These are phyloP conservation scores for Peromyscus polionotus DNA, from an alignment of 2,113 vertebrate species.

Conservation along the genomic window DNA sequence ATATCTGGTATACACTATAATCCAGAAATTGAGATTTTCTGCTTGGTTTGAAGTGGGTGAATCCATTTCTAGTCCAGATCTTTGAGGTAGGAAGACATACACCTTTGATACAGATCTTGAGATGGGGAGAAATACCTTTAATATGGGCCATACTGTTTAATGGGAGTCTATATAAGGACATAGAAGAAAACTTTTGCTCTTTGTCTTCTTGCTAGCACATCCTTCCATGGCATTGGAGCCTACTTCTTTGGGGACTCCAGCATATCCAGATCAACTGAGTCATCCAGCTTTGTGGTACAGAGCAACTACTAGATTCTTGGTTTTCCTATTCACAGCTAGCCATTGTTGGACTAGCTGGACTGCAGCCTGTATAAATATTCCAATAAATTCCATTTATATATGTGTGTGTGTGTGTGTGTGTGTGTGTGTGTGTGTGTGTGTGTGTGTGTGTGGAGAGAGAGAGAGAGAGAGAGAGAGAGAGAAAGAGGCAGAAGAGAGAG, in stretches of 20 bases:
- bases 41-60: neutral
- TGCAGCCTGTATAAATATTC: neutral
- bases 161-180: neutral
- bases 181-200: neutral
- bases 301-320: neutral
- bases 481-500: neutral
- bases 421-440: neutral
- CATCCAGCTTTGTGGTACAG: neutral
- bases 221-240: neutral
- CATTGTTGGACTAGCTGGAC: neutral
- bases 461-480: neutral
- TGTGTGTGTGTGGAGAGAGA: neutral
- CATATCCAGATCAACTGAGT: neutral
- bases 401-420: neutral
- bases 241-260: neutral
- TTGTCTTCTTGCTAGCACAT: neutral
- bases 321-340: neutral
- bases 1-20: neutral
- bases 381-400: neutral
- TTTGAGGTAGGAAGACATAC: neutral
- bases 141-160: neutral
- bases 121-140: neutral
- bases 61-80: neutral
- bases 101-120: neutral
- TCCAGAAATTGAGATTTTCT: neutral